Evolutionary conservation across 1,140 invertebrate genomes (phyloP), one percentile per base, ranked within the genome.

Genomic region (Dinothrombium tinctorium): DNA sequence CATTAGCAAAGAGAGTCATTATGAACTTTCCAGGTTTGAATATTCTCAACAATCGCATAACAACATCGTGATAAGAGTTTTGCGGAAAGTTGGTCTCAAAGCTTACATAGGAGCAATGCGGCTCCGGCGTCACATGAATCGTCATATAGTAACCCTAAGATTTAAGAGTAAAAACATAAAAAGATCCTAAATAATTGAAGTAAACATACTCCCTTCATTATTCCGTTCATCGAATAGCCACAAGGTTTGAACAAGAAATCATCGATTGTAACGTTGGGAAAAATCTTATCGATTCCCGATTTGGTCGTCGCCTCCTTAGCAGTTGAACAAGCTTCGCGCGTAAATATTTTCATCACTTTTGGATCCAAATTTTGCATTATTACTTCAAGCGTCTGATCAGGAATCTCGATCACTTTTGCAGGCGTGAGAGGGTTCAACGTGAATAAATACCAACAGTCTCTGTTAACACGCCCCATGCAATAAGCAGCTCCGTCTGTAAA

Each of bases 181-280:
- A n/a, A 37, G 37, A 28, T 28, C 36, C 7, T 19, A 33, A 26
- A 17, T 35, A 39, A 24, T 31, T 12, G 32, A 25, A 17, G 20
- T 38, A 21, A 9, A 72, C 73, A 74, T 67, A 90, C 86, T 61
- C 74, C 76, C 57, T 81, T 79, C 38, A 78, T 69, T 45, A 95
- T 73, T 25, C 86, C 92, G 59, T 99, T 99, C 89, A 98, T 96
- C 4, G 87, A 95, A 59, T 99, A 99, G 24, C 92, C 92, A 61
- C 89, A 96, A 0, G 92, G 92, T 49, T 95, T 81, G 59, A 98
- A 99, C 23, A 96, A 63, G 56, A 77, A 92, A 55, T 96, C 90
- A 62, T 98, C 90, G 49, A 96, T 92, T 26, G 74, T 60, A 69
- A 89, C 83, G 38, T 76, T 80, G 2, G 90, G 89, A 43, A 98